Evolutionary conservation across 2,888 invertebrate species (phyloP), one percentile per base, ranked within the genome.

Genomic region (Ichneumon xanthorius): DNA sequence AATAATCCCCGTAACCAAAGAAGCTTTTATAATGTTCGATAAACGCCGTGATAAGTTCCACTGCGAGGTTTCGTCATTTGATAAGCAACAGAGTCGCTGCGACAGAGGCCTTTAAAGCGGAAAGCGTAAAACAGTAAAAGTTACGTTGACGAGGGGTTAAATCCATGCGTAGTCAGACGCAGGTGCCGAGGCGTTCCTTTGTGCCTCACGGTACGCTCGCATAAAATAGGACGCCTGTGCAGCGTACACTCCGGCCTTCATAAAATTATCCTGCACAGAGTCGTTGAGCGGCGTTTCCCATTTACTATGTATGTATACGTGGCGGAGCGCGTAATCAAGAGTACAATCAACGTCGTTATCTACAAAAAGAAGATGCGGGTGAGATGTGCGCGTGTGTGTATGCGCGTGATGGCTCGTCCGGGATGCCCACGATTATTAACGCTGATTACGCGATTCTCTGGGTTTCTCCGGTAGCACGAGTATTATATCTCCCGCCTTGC

Each of bases 401-500:
- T 19, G 16, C 33, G 30, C 16, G 68, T 19, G 61, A 40, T 45
- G 70, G 30, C 26, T 22, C 55, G 67, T 53, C 68, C 26, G 70
- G 50, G 40, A 45, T 48, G 48, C 50, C 78, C 45, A 37, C 72
- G 65, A 73, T 80, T 80, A 80, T 84, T 86, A 77, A 80, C 71
- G 86, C 67, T 87, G 86, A 86, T 87, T 86, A 86, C 82, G 55
- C 75, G 80, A 82, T 84, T 86, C 78, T 79, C 81, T 63, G 71
- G 65, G 40, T 50, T 68, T 82, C 37, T 50, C 58, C 33, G 22
- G 70, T 19, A 75, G 26, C 71, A 33, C 45, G 48, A 55, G 26
- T 58, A 77, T 58, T 71, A 37, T 55, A 67, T 76, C 71, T 65
- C 14, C 53, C 75, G 22, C 65, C 53, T 45, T 19, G 40, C 22